Evolutionary conservation across 1,140 invertebrate genomes (phyloP).

Genomic region (Littorina saxatilis): DNA sequence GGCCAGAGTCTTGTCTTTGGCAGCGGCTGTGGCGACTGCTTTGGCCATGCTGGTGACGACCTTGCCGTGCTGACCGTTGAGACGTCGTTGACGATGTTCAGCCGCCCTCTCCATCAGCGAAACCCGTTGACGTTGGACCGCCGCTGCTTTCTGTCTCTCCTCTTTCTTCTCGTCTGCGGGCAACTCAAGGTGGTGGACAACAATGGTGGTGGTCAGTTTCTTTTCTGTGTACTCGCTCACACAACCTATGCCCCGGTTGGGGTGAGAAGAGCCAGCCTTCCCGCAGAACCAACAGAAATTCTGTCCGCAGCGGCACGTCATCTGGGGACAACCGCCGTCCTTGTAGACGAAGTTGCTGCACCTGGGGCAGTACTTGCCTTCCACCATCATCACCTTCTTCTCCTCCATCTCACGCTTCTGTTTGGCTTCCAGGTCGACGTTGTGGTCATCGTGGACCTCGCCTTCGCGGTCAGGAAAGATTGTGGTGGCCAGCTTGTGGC

Average conservation of each 20-base stretch:
- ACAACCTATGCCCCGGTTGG: neutral
- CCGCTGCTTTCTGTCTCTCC: constrained; percentile 10
- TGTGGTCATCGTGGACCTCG: neutral
- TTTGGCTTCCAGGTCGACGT: neutral
- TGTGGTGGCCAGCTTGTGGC: neutral
- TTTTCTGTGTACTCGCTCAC: neutral
- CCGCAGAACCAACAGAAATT: constrained; percentile 31
- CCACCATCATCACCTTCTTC: neutral
- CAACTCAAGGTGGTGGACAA: neutral
- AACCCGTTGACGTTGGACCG: neutral
- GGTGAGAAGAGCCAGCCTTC: neutral
- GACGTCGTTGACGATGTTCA: constrained; percentile 1
- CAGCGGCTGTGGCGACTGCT: constrained; percentile 11
- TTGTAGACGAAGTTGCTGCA: constrained; percentile 28
- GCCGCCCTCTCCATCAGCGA: constrained; percentile 22
- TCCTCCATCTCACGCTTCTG: neutral
- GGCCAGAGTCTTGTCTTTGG: neutral
- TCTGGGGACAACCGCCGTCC: constrained; percentile 33
- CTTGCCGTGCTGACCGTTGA: too few relatives aligned
- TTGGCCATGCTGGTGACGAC: constrained; percentile 11
- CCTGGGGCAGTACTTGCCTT: constrained; percentile 31
- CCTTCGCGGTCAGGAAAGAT: constrained; percentile 5
- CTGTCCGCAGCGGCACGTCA: constrained; percentile 25
- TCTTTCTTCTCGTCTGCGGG: constrained; percentile 6
- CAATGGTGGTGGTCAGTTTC: constrained; percentile 29